Percentiles rank a stretch among this genome's conserved stretches.
phyloP scores from a whole-genome alignment of 1,140 invertebrate genomes.

The Drosophila ananassae region DNA sequence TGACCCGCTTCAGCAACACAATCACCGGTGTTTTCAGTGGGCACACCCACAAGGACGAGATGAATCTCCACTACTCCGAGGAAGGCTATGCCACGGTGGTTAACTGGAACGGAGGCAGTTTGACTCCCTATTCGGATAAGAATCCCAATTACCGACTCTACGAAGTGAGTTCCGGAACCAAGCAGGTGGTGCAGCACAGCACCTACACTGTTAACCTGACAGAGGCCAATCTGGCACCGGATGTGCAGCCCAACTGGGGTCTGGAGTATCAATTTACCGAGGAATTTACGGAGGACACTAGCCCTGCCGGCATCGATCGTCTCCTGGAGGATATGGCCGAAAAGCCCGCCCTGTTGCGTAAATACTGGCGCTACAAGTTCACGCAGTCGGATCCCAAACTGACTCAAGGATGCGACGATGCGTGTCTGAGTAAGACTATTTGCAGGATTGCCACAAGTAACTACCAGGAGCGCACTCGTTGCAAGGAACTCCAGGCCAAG shows the following conservation, averaged over 20 bases:
- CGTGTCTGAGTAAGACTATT: constrained; percentile 77
- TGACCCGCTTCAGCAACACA: constrained; percentile 85
- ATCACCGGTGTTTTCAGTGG: constrained; percentile 92
- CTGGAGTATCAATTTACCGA: constrained; percentile 88
- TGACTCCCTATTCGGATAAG: constrained; percentile 87
- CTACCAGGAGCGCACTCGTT: constrained; percentile 57
- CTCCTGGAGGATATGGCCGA: constrained; percentile 85
- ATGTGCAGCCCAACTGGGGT: constrained; percentile 86
- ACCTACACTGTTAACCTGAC: constrained; percentile 92
- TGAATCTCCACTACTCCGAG: constrained; percentile 87
- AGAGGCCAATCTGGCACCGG: constrained; percentile 88
- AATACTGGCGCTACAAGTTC: constrained; percentile 73
- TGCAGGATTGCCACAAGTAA: constrained; percentile 66
- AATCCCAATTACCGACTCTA: constrained; percentile 94
- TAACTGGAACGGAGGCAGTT: constrained; percentile 91
- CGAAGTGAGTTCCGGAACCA: constrained; percentile 86
- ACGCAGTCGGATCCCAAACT: constrained; percentile 84
- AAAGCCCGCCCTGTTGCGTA: constrained; percentile 52
- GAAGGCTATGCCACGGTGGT: constrained; percentile 85
- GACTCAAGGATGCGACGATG: constrained; percentile 79
- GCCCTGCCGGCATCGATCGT: constrained; percentile 71
- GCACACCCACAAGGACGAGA: constrained; percentile 91
- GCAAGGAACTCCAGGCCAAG: constrained; percentile 54
- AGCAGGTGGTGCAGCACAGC: constrained; percentile 88
- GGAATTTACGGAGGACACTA: constrained; percentile 76